These are phyloP conservation scores for Rhamnusium bicolor DNA, from an alignment of 2,888 invertebrate genomes.

Conservation along the genomic window DNA sequence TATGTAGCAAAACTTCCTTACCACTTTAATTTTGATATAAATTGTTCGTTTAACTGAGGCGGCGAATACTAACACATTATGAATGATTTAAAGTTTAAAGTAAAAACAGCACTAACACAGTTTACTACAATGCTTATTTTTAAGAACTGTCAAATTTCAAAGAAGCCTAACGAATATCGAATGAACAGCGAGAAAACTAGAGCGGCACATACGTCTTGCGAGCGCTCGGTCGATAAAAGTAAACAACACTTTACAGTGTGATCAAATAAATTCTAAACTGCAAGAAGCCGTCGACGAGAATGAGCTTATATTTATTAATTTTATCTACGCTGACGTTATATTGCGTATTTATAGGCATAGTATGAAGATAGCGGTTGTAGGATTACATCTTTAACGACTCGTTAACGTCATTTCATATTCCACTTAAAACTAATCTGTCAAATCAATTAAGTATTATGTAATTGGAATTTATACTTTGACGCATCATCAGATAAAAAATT, in stretches of 20 bases:
- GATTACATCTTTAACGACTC: slow-evolving; percentile 13
- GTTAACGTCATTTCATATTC: slow-evolving; percentile 11
- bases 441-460: slow-evolving; percentile 10
- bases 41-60: background rate
- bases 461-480: background rate
- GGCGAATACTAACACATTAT: slow-evolving; percentile 10
- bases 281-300: background rate
- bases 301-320: slow-evolving; percentile 2
- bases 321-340: slow-evolving; percentile 14
- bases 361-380: background rate
- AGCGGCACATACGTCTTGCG: background rate
- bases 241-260: slow-evolving; percentile 28
- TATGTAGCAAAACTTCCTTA: background rate
- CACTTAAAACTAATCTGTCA: slow-evolving; percentile 26
- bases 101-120: slow-evolving; percentile 13
- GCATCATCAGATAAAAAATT: slow-evolving; percentile 2
- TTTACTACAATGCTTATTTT: background rate
- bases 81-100: background rate
- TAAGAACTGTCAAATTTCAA: slow-evolving; percentile 28
- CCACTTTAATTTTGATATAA: background rate
- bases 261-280: slow-evolving; percentile 6
- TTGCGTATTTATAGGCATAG: background rate
- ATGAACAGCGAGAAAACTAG: slow-evolving; percentile 4
- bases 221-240: slow-evolving; percentile 25
- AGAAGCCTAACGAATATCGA: slow-evolving; percentile 8